Evolutionary conservation across 2,888 invertebrate species (phyloP), one percentile per base, ranked within the genome.

Genomic region (Neoascia interrupta): DNA sequence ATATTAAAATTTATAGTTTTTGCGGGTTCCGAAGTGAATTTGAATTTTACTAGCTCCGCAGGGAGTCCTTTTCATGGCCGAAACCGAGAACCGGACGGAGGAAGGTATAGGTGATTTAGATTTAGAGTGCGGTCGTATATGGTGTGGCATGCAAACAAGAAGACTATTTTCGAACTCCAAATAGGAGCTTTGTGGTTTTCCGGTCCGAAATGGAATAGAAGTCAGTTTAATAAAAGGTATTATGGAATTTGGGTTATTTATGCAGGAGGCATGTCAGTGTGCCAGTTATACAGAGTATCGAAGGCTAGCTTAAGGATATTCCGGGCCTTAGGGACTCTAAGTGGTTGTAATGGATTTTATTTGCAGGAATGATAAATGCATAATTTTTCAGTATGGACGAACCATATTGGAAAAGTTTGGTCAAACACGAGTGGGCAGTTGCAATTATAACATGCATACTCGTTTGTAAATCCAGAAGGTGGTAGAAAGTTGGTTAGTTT

Each of bases 1-100:
- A 75, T 75, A 70, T 63, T 75, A 75, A 70, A 75, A 75, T 63
- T 63, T 56, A 75, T 70, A 61, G 70, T 56, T 75, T 61, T 53
- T 75, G 41, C 18, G 53, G 74, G 56, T 61, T 61, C 49, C 41
- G 49, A 75, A 70, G 63, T 75, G 75, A 75, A 75, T 75, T 70
- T 75, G 51, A 70, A 75, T 75, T 70, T 56, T 69, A 69, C 75
- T 45, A 26, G 10, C 63, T 43, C 63, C 63, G 23, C 43, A 69
- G 63, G 75, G 61, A 63, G 37, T 41, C 31, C 54, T 21, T 21
- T 28, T 41, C n/a, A 4, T 36, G 19, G 21, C 6, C 2, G n/a
- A n/a, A n/a, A n/a, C n/a, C n/a, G n/a, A 0, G 5, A 10, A 6
- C 5, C n/a, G n/a, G 19, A 19, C 13, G 56, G 36, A 56, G 19